Evolutionary conservation across 2,797 vertebrate genomes (phyloP), one percentile per base, ranked within the genome.

Genomic region (Merluccius polli): DNA sequence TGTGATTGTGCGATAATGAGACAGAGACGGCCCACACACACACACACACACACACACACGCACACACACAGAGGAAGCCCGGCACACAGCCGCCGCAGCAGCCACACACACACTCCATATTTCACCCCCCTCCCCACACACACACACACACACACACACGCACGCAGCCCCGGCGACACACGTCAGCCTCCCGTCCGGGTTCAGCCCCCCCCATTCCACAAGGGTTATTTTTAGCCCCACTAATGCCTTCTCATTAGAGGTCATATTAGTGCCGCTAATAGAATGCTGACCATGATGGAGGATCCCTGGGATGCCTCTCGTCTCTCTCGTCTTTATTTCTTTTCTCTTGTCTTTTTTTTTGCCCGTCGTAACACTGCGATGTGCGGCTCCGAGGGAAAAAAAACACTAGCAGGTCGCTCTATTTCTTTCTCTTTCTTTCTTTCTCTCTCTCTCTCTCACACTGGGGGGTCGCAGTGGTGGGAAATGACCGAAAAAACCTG

Each of bases 1-100:
- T 70, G 71, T 87, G 84, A 86, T 83, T 79, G 85, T 81, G 85
- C 24, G 79, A 81, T 90, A 89, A 89, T 86, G 80, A 90, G 75
- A 79, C 24, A 44, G 71, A 84, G 82, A 79, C 33, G 29, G 63
- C 27, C 29, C n/a, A 5, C 21, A 52, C 68, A 72, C 32, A 0
- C 15, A 27, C 81, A 77, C 80, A 84, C 81, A 82, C 77, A 75
- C 84, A 52, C 48, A 6, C 48, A 52, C 44, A 48, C 44, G 21
- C 16, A 48, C 44, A 48, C 44, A 48, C 44, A 41, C 38, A 41
- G n/a, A n/a, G n/a, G n/a, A n/a, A n/a, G n/a, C n/a, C n/a, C n/a
- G n/a, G n/a, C n/a, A n/a, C n/a, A n/a, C n/a, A n/a, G n/a, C n/a
- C n/a, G n/a, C n/a, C n/a, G n/a, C n/a, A n/a, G n/a, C n/a, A n/a